phyloP scores from a whole-genome alignment of 1,140 invertebrate genomes.

The Triops longicaudatus region DNA sequence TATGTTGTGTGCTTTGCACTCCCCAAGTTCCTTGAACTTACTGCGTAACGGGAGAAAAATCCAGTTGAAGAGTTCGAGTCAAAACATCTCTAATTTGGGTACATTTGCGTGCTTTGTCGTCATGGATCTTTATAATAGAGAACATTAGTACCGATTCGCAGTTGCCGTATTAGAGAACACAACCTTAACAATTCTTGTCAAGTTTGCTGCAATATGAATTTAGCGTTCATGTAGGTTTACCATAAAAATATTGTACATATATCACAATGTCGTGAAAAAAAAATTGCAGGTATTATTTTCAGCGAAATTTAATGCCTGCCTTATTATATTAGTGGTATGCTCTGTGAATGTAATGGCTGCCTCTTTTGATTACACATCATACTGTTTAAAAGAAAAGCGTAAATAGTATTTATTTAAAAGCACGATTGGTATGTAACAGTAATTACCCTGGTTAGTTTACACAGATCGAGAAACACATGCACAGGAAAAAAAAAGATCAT shows the following conservation, averaged over 20 bases:
- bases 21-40: neutral
- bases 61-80: neutral
- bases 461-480: neutral
- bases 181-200: neutral
- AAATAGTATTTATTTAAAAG: neutral
- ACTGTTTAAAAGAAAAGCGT: neutral
- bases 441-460: neutral
- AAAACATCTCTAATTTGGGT: neutral
- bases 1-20: neutral
- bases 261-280: neutral
- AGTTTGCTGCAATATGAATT: neutral
- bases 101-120: neutral
- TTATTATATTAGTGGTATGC: neutral
- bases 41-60: neutral
- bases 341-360: neutral
- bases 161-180: neutral
- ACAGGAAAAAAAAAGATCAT: neutral
- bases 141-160: neutral
- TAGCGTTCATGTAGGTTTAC: neutral
- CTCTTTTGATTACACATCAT: conserved; percentile 11
- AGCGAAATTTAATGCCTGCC: conserved; percentile 1
- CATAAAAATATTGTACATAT: neutral
- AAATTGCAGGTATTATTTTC: neutral
- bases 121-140: neutral
- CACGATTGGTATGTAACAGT: neutral